Evolutionary conservation across 1,140 invertebrate genomes (phyloP).

Genomic region (Dendrolimus punctatus): DNA sequence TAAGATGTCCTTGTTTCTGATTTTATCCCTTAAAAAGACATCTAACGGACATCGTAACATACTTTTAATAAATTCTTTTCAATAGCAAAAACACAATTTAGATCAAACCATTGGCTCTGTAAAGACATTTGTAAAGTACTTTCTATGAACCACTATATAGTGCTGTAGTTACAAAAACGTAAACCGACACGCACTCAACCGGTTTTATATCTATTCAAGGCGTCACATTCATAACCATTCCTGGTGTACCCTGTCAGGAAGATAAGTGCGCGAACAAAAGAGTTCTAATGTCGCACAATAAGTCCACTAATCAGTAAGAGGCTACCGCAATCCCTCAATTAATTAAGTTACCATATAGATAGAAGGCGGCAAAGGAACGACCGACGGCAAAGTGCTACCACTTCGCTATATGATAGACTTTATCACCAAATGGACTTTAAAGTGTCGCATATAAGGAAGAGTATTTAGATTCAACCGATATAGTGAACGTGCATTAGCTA

Average conservation of each 20-base stretch:
- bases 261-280: constrained; percentile 55
- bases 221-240: too few relatives aligned
- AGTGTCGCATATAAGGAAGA: constrained; percentile 16
- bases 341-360: constrained; percentile 56
- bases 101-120: too few relatives aligned
- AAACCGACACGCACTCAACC: too few relatives aligned
- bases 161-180: too few relatives aligned
- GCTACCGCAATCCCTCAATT: constrained; percentile 66
- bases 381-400: constrained; percentile 43
- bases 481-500: constrained; percentile 41
- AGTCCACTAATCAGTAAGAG: constrained; percentile 39
- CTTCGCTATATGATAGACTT: constrained; percentile 23
- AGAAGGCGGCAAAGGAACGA: constrained; percentile 57
- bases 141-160: too few relatives aligned
- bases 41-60: too few relatives aligned
- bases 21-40: too few relatives aligned
- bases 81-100: too few relatives aligned
- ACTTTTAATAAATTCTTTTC: too few relatives aligned
- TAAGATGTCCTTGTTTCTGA: too few relatives aligned
- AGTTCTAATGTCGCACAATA: constrained; percentile 53
- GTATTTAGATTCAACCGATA: constrained; percentile 16
- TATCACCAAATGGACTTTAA: constrained; percentile 23
- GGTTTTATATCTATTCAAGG: too few relatives aligned
- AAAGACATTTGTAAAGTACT: too few relatives aligned
- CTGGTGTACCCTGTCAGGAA: constrained; percentile 22